Evolutionary conservation across 2,113 vertebrate genomes (phyloP).

Genomic region (Cariama cristata): DNA sequence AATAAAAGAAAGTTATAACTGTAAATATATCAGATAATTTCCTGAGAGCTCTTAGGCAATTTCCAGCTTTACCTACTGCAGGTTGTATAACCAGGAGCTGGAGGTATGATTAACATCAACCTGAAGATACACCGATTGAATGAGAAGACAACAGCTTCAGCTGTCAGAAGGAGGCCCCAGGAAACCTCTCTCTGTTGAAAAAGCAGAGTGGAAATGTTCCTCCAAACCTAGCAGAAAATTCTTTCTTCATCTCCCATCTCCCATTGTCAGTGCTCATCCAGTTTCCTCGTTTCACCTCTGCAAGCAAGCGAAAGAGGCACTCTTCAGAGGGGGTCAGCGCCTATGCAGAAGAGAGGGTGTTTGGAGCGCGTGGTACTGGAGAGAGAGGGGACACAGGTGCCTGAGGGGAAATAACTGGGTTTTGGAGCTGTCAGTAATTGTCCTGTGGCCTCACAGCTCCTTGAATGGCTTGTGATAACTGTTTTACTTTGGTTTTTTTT

Average conservation of each 20-base stretch:
- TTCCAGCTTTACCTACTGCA: not conserved
- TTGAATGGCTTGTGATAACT: not conserved
- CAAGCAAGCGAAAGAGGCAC: not conserved
- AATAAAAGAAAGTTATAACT: constrained; percentile 14
- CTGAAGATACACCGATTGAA: not conserved
- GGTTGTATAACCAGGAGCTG: not conserved
- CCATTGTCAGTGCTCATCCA: not conserved
- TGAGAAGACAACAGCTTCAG: not conserved
- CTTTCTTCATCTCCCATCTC: not conserved
- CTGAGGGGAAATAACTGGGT: not conserved
- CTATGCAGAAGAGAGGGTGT: not conserved
- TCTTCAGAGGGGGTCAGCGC: rapidly evolving
- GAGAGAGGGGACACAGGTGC: not conserved
- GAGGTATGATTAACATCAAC: not conserved
- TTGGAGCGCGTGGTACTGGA: rapidly evolving
- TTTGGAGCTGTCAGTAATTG: not conserved
- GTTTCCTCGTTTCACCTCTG: not conserved
- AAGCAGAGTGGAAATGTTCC: not conserved
- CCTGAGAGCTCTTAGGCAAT: not conserved
- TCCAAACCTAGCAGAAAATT: not conserved
- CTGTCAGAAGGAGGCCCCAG: not conserved
- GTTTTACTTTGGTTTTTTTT: not conserved
- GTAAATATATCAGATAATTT: constrained; percentile 6
- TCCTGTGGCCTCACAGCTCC: not conserved
- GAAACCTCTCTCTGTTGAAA: not conserved